Conservation (phyloP, 1,140 invertebrate species). For the Goniozus legneri region DNA sequence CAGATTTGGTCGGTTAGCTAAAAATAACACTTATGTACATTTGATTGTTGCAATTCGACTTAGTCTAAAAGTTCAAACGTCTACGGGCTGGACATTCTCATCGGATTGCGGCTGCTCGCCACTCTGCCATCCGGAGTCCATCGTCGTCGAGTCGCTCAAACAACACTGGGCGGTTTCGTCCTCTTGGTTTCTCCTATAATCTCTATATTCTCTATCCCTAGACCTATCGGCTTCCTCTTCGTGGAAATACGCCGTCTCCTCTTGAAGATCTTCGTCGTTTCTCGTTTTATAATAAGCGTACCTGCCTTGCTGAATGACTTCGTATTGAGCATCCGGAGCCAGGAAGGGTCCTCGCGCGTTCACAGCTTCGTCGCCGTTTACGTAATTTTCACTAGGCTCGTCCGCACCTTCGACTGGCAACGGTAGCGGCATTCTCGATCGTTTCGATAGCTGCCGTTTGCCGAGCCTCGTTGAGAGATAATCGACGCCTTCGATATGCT, state of each 20-base stretch:
- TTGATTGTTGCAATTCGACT: too few relatives aligned
- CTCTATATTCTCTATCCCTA: conserved; percentile 35
- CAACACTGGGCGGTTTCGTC: conserved; percentile 36
- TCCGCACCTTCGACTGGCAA: conserved; percentile 41
- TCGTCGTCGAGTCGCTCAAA: conserved; percentile 35
- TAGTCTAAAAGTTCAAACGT: too few relatives aligned
- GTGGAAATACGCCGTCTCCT: conserved; percentile 26
- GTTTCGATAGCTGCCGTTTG: conserved; percentile 57
- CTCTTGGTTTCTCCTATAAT: conserved; percentile 33
- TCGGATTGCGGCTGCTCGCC: conserved; percentile 36
- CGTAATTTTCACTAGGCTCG: conserved; percentile 39
- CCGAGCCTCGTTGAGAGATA: conserved; percentile 55
- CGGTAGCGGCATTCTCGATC: conserved; percentile 59
- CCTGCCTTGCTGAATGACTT: conserved; percentile 55
- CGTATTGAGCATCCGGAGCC: conserved; percentile 63
- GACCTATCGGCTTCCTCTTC: conserved; percentile 24
- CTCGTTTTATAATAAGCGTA: conserved; percentile 38
- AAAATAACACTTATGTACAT: too few relatives aligned
- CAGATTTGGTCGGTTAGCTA: too few relatives aligned
- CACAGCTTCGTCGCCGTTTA: conserved; percentile 38
- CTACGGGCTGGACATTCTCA: conserved; percentile 43
- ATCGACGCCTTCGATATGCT: conserved; percentile 52
- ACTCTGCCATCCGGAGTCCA: conserved; percentile 42
- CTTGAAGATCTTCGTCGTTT: conserved; percentile 38
- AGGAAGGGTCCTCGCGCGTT: conserved; percentile 47